A percentile compares a stretch with the other conserved stretches of the same genome.
phyloP scores from a whole-genome alignment of 2,888 invertebrate genomes.

The Periphyllus acericola region DNA sequence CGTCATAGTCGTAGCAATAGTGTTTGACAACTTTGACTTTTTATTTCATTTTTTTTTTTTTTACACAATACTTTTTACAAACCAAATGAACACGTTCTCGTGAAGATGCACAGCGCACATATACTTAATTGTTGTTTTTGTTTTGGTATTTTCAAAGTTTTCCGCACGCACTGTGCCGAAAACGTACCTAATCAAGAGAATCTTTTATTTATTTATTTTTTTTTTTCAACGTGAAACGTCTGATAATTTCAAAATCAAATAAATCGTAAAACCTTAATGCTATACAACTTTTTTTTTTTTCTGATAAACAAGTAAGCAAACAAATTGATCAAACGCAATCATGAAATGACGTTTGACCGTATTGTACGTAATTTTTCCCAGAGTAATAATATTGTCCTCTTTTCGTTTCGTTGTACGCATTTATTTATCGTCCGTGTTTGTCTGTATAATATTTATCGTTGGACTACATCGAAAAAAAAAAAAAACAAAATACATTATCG shows the following conservation, averaged over 20 bases:
- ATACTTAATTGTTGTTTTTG: neutral
- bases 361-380: neutral
- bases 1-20: neutral
- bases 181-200: neutral
- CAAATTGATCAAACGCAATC: neutral
- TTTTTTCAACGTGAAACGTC: neutral
- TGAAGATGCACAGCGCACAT: neutral
- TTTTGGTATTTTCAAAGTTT: slow-evolving; percentile 27
- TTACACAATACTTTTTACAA: slow-evolving; percentile 27
- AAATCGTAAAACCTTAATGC: neutral
- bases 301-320: neutral
- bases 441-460: neutral
- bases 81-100: slow-evolving; percentile 44
- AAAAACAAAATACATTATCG: neutral
- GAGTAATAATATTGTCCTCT: neutral
- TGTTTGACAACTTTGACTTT: neutral
- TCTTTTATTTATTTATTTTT: neutral
- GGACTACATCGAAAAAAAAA: neutral
- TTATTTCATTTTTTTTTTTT: neutral
- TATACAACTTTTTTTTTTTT: neutral
- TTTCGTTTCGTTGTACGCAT: neutral
- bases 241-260: neutral
- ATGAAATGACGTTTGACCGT: neutral
- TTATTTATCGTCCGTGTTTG: neutral
- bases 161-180: neutral